These are phyloP conservation scores for Linnaemya vulpina DNA, from an alignment of 2,888 invertebrate genomes.

Conservation along the genomic window DNA sequence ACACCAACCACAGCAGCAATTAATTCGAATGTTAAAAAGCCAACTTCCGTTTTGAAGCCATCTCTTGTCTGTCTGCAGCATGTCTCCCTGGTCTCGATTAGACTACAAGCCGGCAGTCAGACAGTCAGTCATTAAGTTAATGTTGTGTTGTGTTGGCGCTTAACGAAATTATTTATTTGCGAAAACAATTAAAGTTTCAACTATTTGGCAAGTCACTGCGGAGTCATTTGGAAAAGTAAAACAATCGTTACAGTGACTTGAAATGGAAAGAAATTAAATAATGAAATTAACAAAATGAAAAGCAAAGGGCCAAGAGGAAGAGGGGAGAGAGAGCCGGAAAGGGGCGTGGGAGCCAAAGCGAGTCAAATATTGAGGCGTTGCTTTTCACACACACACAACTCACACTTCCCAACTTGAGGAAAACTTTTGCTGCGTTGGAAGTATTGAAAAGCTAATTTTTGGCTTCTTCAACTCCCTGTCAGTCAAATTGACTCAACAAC, in stretches of 20 bases:
- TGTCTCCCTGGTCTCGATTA: constrained; percentile 41
- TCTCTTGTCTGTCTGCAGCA: constrained; percentile 52
- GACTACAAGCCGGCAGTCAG: too few species aligned
- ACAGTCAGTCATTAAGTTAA: constrained; percentile 37
- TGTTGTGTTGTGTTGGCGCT: not conserved
- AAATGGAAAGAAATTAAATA: constrained; percentile 20
- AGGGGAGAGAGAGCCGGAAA: not conserved
- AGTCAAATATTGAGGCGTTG: constrained; percentile 31
- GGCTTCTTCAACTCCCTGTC: constrained; percentile 27
- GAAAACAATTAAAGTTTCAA: constrained; percentile 80
- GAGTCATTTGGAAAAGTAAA: constrained; percentile 57
- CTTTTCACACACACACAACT: constrained; percentile 13
- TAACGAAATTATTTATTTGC: constrained; percentile 71
- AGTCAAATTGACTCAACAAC: constrained; percentile 55
- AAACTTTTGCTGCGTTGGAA: not conserved
- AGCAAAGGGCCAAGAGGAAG: not conserved
- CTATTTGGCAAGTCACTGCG: constrained; percentile 75
- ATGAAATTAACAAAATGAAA: constrained; percentile 9
- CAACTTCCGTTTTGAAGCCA: constrained; percentile 74
- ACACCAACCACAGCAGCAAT: constrained; percentile 73
- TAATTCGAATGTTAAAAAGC: constrained; percentile 79
- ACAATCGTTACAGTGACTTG: constrained; percentile 80
- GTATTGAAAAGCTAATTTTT: constrained; percentile 65
- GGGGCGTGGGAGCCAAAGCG: not conserved
- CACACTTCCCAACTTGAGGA: too few species aligned